These are phyloP conservation scores for Philaenus spumarius DNA, from an alignment of 1,140 invertebrate species.

Conservation along the genomic window DNA sequence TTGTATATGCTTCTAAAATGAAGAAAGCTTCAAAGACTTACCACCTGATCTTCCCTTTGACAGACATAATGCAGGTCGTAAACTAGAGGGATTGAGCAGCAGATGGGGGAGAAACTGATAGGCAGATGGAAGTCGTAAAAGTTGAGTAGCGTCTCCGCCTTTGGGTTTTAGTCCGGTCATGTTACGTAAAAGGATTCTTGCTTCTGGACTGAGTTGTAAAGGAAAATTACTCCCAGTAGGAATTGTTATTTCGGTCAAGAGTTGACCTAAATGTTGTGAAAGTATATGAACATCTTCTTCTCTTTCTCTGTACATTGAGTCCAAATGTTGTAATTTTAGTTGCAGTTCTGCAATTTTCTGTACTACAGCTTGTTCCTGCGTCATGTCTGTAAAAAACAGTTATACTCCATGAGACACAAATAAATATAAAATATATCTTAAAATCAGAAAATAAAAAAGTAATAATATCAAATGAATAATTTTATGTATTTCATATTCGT, in stretches of 20 bases:
- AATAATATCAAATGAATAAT: too few species aligned
- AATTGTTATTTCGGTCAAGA: slow-evolving; percentile 19
- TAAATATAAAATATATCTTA: too few species aligned
- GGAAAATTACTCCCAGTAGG: neutral
- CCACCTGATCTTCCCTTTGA: slow-evolving; percentile 64
- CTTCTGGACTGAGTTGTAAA: slow-evolving; percentile 21
- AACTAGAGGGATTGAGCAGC: slow-evolving; percentile 65
- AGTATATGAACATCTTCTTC: slow-evolving; percentile 62
- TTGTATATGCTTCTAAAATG: too few species aligned
- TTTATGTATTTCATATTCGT: too few species aligned
- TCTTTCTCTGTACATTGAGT: slow-evolving; percentile 59
- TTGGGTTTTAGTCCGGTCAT: slow-evolving; percentile 40
- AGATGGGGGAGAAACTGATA: slow-evolving; percentile 86
- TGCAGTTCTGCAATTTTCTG: slow-evolving; percentile 62
- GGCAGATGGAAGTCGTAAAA: slow-evolving; percentile 62
- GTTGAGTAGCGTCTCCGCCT: slow-evolving; percentile 1
- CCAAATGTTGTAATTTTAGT: slow-evolving; percentile 60
- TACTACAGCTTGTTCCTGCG: slow-evolving; percentile 57
- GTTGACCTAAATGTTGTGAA: slow-evolving; percentile 50
- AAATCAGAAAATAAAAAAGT: too few species aligned
- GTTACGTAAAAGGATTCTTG: slow-evolving; percentile 25
- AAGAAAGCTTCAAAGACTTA: too few species aligned
- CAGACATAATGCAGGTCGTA: slow-evolving; percentile 70
- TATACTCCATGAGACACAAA: too few species aligned
- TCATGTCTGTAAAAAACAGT: slow-evolving; percentile 40